Evolutionary conservation across 2,113 vertebrate species (phyloP).

Genomic region (Rhinolophus sinicus): DNA sequence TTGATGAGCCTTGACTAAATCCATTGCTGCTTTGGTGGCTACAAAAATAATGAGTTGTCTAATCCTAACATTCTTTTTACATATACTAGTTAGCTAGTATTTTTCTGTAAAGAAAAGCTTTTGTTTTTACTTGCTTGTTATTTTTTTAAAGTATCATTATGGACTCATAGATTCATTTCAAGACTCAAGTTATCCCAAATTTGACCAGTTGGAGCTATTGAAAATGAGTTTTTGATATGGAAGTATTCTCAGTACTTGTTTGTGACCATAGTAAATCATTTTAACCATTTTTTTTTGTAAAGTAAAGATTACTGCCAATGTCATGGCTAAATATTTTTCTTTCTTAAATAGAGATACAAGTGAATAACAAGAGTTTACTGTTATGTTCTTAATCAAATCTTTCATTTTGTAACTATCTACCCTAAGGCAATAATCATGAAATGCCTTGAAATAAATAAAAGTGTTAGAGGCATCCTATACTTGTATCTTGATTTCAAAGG

Average conservation of each 20-base stretch:
- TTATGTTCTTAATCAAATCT: slow-evolving; percentile 25
- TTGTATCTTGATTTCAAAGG: background rate
- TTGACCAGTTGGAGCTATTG: background rate
- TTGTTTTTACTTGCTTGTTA: background rate
- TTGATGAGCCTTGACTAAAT: background rate
- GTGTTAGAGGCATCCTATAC: background rate
- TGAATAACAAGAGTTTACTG: background rate
- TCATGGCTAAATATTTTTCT: background rate
- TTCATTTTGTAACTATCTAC: slow-evolving; percentile 43
- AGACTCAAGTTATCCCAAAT: background rate
- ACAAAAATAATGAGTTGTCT: slow-evolving; percentile 1
- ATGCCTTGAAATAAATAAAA: slow-evolving; percentile 35
- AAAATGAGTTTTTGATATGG: slow-evolving; percentile 31
- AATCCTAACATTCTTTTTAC: background rate
- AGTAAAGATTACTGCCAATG: slow-evolving; percentile 6
- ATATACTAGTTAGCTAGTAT: background rate
- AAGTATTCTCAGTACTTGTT: background rate
- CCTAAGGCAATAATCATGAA: slow-evolving; percentile 45
- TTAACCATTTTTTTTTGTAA: background rate
- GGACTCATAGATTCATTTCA: background rate
- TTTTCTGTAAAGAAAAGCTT: background rate
- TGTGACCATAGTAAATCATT: slow-evolving; percentile 39
- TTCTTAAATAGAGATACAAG: background rate
- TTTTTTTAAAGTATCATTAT: background rate
- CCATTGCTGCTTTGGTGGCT: background rate